Base-by-base conservation (phyloP, 2,797 vertebrate genomes). In the Megalops cyprinoides region DNA sequence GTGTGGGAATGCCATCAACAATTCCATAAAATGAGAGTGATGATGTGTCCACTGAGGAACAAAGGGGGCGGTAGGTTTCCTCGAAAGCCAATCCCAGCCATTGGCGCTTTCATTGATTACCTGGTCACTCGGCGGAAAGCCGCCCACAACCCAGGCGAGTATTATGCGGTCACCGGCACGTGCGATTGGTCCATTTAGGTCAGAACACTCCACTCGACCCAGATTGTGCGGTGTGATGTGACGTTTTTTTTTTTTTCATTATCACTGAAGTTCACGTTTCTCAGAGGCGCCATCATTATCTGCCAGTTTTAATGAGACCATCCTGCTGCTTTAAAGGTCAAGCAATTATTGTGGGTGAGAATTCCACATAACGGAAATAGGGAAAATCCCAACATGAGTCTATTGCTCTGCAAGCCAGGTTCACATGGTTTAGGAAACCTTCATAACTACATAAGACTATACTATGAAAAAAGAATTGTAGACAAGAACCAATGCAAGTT, bases 291-390 rank as follows among this genome's bases (percentile, higher is more conserved):
- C 92, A 94, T 92, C 93, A 94, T 96, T 96, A 95, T 94, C 96
- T 96, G 95, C 95, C 96, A 97, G 96, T 93, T 96, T 97, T 97
- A 98, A 98, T 97, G 97, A 97, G 96, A 96, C 96, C 95, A 94
- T 97, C 94, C 95, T 91, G 91, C 95, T 93, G 96, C 95, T 94
- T 95, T 96, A 96, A 97, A 98, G 97, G 96, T 97, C 97, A 97
- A 95, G 96, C 96, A 97, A 97, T 98, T 98, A 98, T 94, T 95
- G 95, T 94, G 93, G 95, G 92, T 95, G 96, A n/a, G n/a, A n/a
- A n/a, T n/a, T n/a, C n/a, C n/a, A n/a, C n/a, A n/a, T n/a, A n/a
- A n/a, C n/a, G n/a, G n/a, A n/a, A n/a, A n/a, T n/a, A n/a, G n/a
- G n/a, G n/a, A n/a, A n/a, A n/a, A n/a, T n/a, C n/a, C n/a, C n/a